Conservation (phyloP, 2,888 invertebrate species). For the Drosophila kambysellisi region DNA sequence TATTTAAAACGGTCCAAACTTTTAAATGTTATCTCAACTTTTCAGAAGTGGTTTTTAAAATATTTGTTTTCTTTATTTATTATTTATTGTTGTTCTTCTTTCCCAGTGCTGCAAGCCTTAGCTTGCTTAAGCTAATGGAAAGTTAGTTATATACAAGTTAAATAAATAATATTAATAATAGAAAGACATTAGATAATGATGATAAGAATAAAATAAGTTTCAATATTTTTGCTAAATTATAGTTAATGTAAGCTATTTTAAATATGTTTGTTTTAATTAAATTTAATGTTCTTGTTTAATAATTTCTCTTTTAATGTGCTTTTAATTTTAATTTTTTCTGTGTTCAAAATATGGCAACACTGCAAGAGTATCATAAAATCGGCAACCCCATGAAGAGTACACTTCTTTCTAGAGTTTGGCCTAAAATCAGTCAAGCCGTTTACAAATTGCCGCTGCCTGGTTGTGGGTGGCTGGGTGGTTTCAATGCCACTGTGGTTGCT, state of each 20-base stretch:
- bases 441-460: slow-evolving; percentile 36
- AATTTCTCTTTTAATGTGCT: not conserved
- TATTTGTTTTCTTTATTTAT: not conserved
- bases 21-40: not conserved
- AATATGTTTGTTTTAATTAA: not conserved
- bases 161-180: not conserved
- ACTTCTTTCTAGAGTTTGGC: slow-evolving; percentile 21
- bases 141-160: not conserved
- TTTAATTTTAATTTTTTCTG: not conserved
- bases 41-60: not conserved
- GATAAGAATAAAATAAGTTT: not conserved
- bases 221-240: not conserved
- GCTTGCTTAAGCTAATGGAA: too few relatives aligned
- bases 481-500: slow-evolving; percentile 61
- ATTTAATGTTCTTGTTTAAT: not conserved
- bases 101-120: too few relatives aligned
- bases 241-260: not conserved
- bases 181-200: not conserved
- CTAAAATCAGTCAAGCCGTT: slow-evolving; percentile 42
- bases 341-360: not conserved
- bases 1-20: not conserved
- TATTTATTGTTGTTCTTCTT: not conserved
- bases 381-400: not conserved
- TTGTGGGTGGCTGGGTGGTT: slow-evolving; percentile 18
- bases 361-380: not conserved